phyloP scores from a whole-genome alignment of 2,888 invertebrate genomes.

The Ichneumoninae sp. region DNA sequence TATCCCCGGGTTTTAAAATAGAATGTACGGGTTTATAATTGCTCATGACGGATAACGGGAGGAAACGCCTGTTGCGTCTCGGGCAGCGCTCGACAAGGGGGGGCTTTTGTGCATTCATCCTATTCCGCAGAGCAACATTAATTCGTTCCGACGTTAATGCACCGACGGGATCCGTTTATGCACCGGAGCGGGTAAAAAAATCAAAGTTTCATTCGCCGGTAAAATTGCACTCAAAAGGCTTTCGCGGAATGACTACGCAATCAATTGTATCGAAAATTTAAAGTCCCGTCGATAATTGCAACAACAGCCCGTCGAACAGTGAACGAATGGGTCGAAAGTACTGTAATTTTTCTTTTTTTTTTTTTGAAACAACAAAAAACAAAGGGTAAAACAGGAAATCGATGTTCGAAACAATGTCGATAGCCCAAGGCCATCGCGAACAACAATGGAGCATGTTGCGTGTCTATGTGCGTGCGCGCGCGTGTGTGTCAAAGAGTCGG shows the following conservation, averaged over 20 bases:
- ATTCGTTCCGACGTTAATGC: slow-evolving; percentile 42
- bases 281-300: slow-evolving; percentile 42
- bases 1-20: slow-evolving; percentile 45
- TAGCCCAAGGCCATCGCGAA: slow-evolving; percentile 44
- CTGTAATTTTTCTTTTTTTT: background rate
- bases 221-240: slow-evolving; percentile 25
- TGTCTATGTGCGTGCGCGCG: slow-evolving; percentile 7
- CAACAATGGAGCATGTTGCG: slow-evolving; percentile 54
- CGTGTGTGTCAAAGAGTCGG: slow-evolving; percentile 14
- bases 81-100: slow-evolving; percentile 30
- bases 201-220: slow-evolving; percentile 20
- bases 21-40: slow-evolving; percentile 50
- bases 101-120: background rate
- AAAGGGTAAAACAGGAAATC: slow-evolving; percentile 21
- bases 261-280: slow-evolving; percentile 43
- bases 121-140: background rate
- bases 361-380: background rate
- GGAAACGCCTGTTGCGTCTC: slow-evolving; percentile 65
- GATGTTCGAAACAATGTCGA: slow-evolving; percentile 50
- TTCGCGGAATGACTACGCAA: slow-evolving; percentile 22
- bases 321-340: background rate
- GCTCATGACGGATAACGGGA: slow-evolving; percentile 57
- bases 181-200: slow-evolving; percentile 8
- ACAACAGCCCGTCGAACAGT: slow-evolving; percentile 19
- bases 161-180: slow-evolving; percentile 19